phyloP scores from a whole-genome alignment of 2,113 vertebrate species.

The Sceloporus tristichus region DNA sequence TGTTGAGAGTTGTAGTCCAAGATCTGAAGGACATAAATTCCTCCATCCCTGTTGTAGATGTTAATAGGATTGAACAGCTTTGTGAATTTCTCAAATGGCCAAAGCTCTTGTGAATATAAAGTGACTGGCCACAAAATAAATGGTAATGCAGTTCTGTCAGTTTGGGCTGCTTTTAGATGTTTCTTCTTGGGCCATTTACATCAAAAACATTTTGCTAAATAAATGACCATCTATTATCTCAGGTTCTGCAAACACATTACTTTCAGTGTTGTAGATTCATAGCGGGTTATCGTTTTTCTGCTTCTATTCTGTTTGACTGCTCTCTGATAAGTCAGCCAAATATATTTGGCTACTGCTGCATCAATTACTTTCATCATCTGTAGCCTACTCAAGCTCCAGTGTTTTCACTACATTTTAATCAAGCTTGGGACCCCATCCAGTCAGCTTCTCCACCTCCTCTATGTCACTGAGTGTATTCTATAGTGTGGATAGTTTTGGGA shows the following conservation, averaged over 20 bases:
- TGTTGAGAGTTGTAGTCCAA: too few species aligned
- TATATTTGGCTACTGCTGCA: background rate
- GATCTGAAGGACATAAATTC: too few species aligned
- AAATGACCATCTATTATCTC: background rate
- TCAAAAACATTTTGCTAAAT: background rate
- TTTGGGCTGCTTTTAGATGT: background rate
- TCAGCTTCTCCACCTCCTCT: background rate
- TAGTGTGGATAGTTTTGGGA: background rate
- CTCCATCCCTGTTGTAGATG: too few species aligned
- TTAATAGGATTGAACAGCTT: too few species aligned
- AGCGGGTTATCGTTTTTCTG: background rate
- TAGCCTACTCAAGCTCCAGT: background rate
- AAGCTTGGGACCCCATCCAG: background rate
- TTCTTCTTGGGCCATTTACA: background rate
- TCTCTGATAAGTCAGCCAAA: conserved; percentile 13
- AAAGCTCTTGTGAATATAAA: too few species aligned
- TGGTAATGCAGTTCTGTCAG: background rate
- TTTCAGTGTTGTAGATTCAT: background rate
- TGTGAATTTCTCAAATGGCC: too few species aligned
- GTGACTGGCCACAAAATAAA: background rate
- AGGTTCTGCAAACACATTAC: background rate
- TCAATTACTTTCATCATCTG: background rate
- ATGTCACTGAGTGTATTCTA: background rate
- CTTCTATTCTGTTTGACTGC: background rate
- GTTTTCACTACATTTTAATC: background rate